Base-by-base conservation (phyloP, 2,113 vertebrate genomes). In the Oreochromis niloticus region DNA sequence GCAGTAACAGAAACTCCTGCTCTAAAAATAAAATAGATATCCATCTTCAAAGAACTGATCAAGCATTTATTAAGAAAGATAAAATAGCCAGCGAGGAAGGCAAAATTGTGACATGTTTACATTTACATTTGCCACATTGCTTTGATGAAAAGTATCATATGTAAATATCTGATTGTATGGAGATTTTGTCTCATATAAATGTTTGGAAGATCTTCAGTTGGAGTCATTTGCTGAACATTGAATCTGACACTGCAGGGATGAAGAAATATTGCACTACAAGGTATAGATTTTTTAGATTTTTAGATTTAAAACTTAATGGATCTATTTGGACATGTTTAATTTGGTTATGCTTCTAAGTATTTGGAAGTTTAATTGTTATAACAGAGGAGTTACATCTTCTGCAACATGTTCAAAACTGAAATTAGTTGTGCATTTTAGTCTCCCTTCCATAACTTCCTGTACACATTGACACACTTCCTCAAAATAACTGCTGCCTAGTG, bases 191-290 rank as follows among this genome's bases (percentile, higher is more conserved):
- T 75, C 68, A 30, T 48, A 7, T 75, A 27, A 75, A 75, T 43
- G 14, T 41, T 24, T 46, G 41, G 68, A 48, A 75, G 14, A 2
- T 11, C 14, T 75, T 75, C 24, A 75, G 22, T 41, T 73, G 22
- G 22, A 73, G 13, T 27, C 7, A 27, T 73, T 73, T 73, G 39
- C 68, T 6, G 39, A 43, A 27, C 66, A 73, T 13, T 46, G 16
- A 43, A 6, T 17, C 8, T 43, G n/a, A 50, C 48, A 5, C 7
- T 17, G 16, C 48, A 50, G 16, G 17, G 14, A 19, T 17, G 46
- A 73, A 73, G 61, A 43, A 46, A 46, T 46, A 73, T 24, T 71
- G 66, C 66, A 71, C 63, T 68, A 9, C 66, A 71, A 22, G 36
- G n/a, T 6, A 16, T 13, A 71, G 12, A 9, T 24, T 43, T 71